phyloP scores from a whole-genome alignment of 2,888 invertebrate genomes.

The Actias luna region DNA sequence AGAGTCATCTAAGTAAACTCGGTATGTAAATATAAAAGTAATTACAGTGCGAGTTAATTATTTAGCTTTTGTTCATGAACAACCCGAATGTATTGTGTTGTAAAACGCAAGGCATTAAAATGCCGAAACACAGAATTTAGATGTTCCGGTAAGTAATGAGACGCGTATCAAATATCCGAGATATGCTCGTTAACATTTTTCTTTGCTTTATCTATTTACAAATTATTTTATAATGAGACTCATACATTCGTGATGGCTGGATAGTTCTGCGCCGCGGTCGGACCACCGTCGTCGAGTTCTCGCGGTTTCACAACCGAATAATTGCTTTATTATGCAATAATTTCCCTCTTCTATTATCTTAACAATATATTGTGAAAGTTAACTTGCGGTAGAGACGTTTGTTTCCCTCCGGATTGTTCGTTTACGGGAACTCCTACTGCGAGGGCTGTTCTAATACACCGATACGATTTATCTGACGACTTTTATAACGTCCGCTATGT shows the following conservation, averaged over 20 bases:
- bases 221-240: conserved; percentile 18
- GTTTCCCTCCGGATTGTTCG: conserved; percentile 13
- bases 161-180: conserved; percentile 25
- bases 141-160: conserved; percentile 32
- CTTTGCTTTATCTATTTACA: conserved; percentile 37
- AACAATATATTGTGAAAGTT: conserved; percentile 7
- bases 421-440: neutral
- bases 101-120: conserved; percentile 28
- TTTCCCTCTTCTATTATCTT: neutral
- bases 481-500: no score
- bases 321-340: neutral
- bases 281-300: neutral
- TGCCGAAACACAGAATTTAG: conserved; percentile 29
- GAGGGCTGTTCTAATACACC: neutral
- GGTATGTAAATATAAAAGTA: conserved; percentile 8
- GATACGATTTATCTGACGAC: conserved; percentile 11
- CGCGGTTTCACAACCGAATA: conserved; percentile 25
- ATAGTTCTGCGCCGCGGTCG: neutral
- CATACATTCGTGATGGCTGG: neutral
- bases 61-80: neutral
- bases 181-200: conserved; percentile 45
- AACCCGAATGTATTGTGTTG: conserved; percentile 2
- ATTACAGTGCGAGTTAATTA: conserved; percentile 10
- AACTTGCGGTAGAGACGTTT: neutral
- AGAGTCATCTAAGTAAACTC: neutral